Evolutionary conservation across 2,797 vertebrate species (phyloP).

Genomic region (Poecile montanus): DNA sequence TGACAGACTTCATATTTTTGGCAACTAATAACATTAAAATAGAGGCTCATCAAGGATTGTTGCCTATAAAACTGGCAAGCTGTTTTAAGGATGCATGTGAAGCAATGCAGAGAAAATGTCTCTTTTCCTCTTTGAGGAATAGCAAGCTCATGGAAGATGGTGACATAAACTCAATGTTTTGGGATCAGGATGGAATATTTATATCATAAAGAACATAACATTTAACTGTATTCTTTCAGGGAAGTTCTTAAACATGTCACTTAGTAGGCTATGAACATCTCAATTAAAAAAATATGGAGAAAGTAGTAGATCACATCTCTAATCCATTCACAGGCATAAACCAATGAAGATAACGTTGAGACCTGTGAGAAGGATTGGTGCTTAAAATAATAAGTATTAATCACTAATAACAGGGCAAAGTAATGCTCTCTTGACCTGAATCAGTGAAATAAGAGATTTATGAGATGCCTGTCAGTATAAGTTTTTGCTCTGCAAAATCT

Average conservation of each 20-base stretch:
- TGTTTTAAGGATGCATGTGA: background rate
- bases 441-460: background rate
- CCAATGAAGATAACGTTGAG: background rate
- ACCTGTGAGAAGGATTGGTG: background rate
- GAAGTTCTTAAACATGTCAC: background rate
- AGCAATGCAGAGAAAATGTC: background rate
- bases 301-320: background rate
- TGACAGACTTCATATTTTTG: background rate
- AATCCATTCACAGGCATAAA: background rate
- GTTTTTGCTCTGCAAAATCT: background rate
- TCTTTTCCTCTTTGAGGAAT: background rate
- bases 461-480: background rate
- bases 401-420: background rate
- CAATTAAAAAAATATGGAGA: background rate
- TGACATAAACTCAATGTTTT: background rate
- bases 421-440: background rate
- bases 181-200: background rate
- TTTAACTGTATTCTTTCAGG: background rate
- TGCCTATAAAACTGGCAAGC: background rate
- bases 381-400: background rate
- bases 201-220: background rate
- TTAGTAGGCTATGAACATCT: background rate
- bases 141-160: background rate
- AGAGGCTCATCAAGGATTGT: background rate
- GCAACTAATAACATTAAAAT: background rate